Percentiles rank a stretch among this genome's conserved stretches.
phyloP scores from a whole-genome alignment of 2,797 vertebrate species.

The Petrocephalus schoutedeni region DNA sequence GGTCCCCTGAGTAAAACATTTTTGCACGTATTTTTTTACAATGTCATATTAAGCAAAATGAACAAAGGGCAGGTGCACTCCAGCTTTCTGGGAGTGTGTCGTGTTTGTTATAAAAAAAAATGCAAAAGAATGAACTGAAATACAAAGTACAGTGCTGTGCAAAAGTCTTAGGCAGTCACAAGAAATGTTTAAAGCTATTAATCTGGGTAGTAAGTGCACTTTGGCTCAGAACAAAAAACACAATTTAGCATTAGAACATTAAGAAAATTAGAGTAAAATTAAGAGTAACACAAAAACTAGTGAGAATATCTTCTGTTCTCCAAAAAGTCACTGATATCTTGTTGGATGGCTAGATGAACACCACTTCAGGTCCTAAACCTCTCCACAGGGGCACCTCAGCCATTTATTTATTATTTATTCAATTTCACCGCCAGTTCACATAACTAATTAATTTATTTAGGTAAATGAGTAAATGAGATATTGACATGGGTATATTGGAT shows the following conservation, averaged over 20 bases:
- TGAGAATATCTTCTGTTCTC: background rate
- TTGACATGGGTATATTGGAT: background rate
- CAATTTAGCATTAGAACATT: background rate
- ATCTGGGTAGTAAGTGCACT: background rate
- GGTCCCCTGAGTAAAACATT: conserved; percentile 18
- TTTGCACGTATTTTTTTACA: background rate
- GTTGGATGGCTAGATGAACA: background rate
- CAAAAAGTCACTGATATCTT: background rate
- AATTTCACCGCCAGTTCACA: background rate
- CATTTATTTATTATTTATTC: background rate
- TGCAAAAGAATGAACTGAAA: background rate
- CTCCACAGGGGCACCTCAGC: background rate
- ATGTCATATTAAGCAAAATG: background rate
- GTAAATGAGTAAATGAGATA: background rate
- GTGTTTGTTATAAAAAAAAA: background rate
- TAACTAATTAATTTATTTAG: background rate
- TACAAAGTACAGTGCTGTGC: background rate
- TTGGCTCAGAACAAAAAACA: background rate
- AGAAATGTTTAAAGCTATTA: background rate
- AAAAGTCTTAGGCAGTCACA: background rate
- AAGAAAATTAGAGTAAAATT: background rate
- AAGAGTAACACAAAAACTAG: background rate
- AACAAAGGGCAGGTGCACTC: background rate
- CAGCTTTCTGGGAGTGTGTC: background rate
- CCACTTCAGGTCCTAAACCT: background rate